These are phyloP conservation scores for Temnothorax curvispinosus DNA, from an alignment of 1,140 invertebrate species.

Conservation along the genomic window DNA sequence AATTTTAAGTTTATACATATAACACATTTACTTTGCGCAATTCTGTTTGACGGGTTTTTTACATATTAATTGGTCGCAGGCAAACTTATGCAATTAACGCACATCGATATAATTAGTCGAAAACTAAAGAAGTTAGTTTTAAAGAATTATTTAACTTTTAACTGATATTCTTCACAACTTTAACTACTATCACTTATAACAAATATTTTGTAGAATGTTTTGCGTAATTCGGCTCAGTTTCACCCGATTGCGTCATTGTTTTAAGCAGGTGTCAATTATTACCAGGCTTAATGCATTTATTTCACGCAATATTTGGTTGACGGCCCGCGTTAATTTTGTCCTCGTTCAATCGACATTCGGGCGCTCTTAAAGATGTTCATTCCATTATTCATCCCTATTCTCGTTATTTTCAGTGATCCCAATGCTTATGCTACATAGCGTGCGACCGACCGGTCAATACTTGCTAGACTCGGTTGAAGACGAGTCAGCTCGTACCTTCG, in stretches of 20 bases:
- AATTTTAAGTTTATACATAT: neutral
- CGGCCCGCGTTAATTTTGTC: constrained; percentile 71
- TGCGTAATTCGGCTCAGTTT: constrained; percentile 20
- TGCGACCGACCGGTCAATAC: constrained; percentile 72
- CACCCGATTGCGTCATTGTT: constrained; percentile 36
- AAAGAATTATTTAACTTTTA: neutral
- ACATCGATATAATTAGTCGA: neutral
- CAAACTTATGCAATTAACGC: neutral
- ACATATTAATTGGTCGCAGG: neutral
- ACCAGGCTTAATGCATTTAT: constrained; percentile 73
- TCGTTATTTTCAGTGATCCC: neutral
- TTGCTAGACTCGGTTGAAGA: constrained; percentile 69
- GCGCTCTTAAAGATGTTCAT: neutral
- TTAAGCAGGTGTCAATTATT: constrained; percentile 78
- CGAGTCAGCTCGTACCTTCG: constrained; percentile 59
- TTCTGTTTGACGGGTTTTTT: neutral
- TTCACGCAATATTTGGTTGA: constrained; percentile 61
- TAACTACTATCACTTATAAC: neutral
- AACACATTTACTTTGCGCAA: neutral
- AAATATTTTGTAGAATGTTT: neutral
- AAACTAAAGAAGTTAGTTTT: neutral
- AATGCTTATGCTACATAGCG: constrained; percentile 2
- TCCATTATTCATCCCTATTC: constrained; percentile 27
- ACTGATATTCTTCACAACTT: neutral
- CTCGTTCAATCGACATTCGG: neutral